Evolutionary conservation across 1,140 invertebrate species (phyloP).

Genomic region (Halotydeus destructor): DNA sequence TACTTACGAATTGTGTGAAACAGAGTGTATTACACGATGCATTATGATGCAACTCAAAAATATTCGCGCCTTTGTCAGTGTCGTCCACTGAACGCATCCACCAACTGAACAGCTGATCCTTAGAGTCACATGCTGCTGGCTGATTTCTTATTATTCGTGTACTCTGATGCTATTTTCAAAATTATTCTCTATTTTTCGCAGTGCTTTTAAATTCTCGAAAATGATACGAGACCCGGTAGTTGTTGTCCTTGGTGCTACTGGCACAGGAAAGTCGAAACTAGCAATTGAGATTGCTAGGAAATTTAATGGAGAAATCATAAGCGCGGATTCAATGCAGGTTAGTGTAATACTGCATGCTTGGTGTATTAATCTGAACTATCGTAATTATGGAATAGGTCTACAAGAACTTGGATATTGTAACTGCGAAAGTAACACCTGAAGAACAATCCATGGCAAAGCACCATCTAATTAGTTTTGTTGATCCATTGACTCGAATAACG

Average conservation of each 20-base stretch:
- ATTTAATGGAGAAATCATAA: slow-evolving; percentile 87
- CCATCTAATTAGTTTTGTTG: slow-evolving; percentile 69
- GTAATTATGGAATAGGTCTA: slow-evolving; percentile 43
- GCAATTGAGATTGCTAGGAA: slow-evolving; percentile 66
- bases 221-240: slow-evolving; percentile 41
- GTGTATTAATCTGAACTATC: not conserved
- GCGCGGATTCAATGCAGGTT: slow-evolving; percentile 98
- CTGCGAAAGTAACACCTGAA: slow-evolving; percentile 73
- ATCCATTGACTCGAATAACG: slow-evolving; percentile 53
- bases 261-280: slow-evolving; percentile 88
- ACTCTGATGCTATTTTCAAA: too few species aligned
- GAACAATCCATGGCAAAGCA: slow-evolving; percentile 54
- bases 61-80: too few species aligned
- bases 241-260: slow-evolving; percentile 81
- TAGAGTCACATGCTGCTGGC: too few species aligned
- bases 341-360: slow-evolving; percentile 11
- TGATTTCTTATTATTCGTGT: too few species aligned
- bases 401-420: slow-evolving; percentile 76
- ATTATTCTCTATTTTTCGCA: too few species aligned
- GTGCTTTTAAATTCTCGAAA: too few species aligned
- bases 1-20: too few species aligned
- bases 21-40: too few species aligned
- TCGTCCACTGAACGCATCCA: too few species aligned
- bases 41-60: too few species aligned
- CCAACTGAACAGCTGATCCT: too few species aligned